Evolutionary conservation across 2,888 invertebrate genomes (phyloP), one percentile per base, ranked within the genome.

Genomic region (Lacanobia oleracea): DNA sequence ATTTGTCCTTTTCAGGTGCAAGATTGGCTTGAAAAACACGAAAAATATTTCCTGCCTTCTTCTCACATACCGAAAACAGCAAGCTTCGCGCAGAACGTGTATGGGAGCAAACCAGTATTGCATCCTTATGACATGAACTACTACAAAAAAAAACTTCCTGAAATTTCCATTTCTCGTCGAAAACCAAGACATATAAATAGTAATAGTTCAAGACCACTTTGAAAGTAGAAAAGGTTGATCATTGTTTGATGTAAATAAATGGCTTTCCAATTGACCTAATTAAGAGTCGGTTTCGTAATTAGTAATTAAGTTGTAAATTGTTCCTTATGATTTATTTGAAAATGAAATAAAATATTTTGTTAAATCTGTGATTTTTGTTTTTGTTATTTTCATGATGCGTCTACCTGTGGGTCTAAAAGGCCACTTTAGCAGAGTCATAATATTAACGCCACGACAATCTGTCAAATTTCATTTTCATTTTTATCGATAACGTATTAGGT

Each of bases 21-120:
- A 10, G 54, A 64, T 0, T 83, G 84, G 82, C 12, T 83, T 2
- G 78, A 81, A 0, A 67, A 67, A n/a, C 78, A 83, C 7, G 48
- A 78, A 6, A 78, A 84, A 16, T 83, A 83, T n/a, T 83, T 83
- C 33, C 6, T 37, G 56, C 54, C 1, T 0, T 6, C 68, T 1
- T 16, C 69, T 1, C 62, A 23, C 10, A 64, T 53, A 23, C 67
- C 67, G 0, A 23, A 69, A n/a, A 27, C 60, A 33, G 6, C 8
- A 1, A 68, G 6, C 1, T 80, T 59, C 18, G 62, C 69, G 0
- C 61, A 62, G 8, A 62, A 57, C 21, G 75, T 77, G 1, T 80
- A 59, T 45, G 56, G 27, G 5, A 45, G 3, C 16, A 10, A 0
- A 2, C 14, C 33, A 8, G 48, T 48, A 2, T 16, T 18, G 48